Percentiles rank a stretch among this genome's conserved stretches.
Conservation (phyloP, 2,888 invertebrate genomes). For the Melieria picta region DNA sequence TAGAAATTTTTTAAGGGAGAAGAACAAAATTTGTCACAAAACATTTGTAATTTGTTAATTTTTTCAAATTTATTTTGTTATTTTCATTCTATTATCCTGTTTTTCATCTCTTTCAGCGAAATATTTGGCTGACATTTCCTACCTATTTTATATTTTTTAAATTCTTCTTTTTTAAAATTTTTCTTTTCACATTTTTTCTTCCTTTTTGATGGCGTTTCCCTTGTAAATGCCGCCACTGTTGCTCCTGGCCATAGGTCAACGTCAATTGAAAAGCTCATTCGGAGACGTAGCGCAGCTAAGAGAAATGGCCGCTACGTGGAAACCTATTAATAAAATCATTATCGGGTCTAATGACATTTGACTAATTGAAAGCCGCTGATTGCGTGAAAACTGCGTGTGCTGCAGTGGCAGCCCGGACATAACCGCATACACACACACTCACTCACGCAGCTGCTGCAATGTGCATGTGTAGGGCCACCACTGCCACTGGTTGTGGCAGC, state of each 20-base stretch:
- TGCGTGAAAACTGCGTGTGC: slow-evolving; percentile 34
- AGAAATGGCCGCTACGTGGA: background rate
- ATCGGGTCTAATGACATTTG: slow-evolving; percentile 55
- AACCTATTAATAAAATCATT: slow-evolving; percentile 53
- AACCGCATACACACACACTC: background rate
- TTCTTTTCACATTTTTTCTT: background rate
- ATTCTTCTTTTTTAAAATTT: background rate
- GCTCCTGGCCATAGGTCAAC: too few relatives aligned
- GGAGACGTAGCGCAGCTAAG: too few relatives aligned
- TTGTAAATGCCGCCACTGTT: too few relatives aligned
- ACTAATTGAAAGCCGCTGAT: slow-evolving; percentile 59
- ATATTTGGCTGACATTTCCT: too few relatives aligned
- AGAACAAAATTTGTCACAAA: too few relatives aligned
- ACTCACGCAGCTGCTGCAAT: background rate
- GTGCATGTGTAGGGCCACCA: background rate
- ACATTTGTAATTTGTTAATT: background rate
- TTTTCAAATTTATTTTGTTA: background rate
- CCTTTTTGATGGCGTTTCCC: too few relatives aligned
- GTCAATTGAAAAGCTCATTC: too few relatives aligned
- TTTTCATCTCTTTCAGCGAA: background rate
- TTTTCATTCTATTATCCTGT: background rate
- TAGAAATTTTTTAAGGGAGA: too few relatives aligned
- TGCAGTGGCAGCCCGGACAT: background rate
- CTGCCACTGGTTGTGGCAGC: background rate
- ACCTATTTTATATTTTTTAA: background rate